These are phyloP conservation scores for Hypselothyrea guttata DNA, from an alignment of 2,888 invertebrate genomes.

Conservation along the genomic window DNA sequence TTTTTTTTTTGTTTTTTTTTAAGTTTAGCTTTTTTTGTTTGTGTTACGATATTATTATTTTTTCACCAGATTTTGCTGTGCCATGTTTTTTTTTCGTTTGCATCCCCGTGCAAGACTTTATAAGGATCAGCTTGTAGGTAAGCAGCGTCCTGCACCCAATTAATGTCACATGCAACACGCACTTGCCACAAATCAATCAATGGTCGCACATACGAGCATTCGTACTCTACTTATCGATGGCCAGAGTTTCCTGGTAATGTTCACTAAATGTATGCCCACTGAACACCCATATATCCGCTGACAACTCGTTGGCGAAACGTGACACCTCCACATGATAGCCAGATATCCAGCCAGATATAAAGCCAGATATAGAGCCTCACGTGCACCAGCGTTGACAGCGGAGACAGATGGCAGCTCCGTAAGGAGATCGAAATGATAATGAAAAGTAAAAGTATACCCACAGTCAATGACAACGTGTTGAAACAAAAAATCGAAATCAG, in stretches of 20 bases:
- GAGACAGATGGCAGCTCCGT: conserved; percentile 84
- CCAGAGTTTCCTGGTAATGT: conserved; percentile 79
- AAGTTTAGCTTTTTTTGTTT: conserved; percentile 3
- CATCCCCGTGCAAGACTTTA: conserved; percentile 84
- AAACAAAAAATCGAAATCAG: background rate
- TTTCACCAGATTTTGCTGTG: conserved; percentile 54
- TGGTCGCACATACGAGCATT: background rate
- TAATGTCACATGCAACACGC: conserved; percentile 12
- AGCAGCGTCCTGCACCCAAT: conserved; percentile 83
- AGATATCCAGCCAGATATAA: too few relatives aligned
- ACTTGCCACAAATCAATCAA: conserved; percentile 16
- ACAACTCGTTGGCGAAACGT: conserved; percentile 75
- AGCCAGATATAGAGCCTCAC: conserved; percentile 80
- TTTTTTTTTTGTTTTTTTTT: background rate
- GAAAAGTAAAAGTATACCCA: conserved; percentile 84
- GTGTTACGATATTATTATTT: background rate
- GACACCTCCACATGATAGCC: conserved; percentile 82
- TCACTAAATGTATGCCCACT: conserved; percentile 80
- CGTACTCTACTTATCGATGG: conserved; percentile 65
- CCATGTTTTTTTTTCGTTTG: conserved; percentile 75
- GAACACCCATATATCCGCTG: conserved; percentile 73
- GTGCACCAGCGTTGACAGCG: conserved; percentile 84
- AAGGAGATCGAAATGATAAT: conserved; percentile 84
- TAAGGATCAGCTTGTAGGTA: conserved; percentile 84
- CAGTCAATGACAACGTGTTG: conserved; percentile 79